phyloP scores from a whole-genome alignment of 2,797 vertebrate genomes.

The Catamblyrhynchus diadema region DNA sequence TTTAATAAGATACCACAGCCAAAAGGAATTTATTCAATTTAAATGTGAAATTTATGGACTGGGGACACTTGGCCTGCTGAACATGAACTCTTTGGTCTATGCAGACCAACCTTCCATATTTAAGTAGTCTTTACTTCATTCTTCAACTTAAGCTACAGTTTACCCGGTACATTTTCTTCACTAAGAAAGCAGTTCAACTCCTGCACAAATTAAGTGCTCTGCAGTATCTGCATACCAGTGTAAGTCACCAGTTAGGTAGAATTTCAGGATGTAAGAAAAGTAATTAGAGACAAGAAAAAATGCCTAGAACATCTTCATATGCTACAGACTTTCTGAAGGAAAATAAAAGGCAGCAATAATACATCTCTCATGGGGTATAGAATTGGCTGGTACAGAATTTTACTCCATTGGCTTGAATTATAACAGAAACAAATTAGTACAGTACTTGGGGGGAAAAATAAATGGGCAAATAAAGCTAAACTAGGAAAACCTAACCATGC shows the following conservation, averaged over 20 bases:
- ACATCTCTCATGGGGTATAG: neutral
- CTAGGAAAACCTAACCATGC: neutral
- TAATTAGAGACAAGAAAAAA: neutral
- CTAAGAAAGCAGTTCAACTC: neutral
- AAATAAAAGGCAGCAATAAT: neutral
- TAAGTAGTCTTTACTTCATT: neutral
- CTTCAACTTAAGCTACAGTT: neutral
- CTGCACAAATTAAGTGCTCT: neutral
- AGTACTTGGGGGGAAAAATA: neutral
- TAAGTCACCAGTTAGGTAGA: neutral
- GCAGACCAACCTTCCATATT: neutral
- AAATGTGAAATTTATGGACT: neutral
- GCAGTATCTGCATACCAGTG: neutral
- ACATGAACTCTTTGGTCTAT: neutral
- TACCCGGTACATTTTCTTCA: neutral
- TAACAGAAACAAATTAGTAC: neutral
- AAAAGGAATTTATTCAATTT: neutral
- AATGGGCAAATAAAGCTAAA: neutral
- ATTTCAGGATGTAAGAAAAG: neutral
- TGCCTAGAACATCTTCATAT: accelerated
- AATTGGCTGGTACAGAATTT: neutral
- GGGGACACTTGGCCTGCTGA: neutral
- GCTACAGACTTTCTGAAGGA: neutral
- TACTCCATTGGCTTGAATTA: neutral
- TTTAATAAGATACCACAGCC: neutral